A percentile compares a stretch with the other conserved stretches of the same genome.
phyloP scores from a whole-genome alignment of 2,113 vertebrate genomes.

The Lasiurus cinereus region DNA sequence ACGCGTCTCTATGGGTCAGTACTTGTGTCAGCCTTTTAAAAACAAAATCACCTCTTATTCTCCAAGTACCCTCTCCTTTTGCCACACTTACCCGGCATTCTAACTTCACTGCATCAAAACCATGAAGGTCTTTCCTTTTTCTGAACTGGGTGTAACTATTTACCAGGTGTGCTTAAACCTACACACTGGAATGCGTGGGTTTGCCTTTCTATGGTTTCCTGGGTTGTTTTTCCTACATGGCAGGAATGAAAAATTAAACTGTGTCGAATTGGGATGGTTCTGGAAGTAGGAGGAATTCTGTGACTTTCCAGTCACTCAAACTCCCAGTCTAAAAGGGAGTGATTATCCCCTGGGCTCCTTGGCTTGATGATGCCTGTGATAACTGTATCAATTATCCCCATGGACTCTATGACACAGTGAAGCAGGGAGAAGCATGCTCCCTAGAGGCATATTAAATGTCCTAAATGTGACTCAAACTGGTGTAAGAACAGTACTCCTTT shows the following conservation, averaged over 20 bases:
- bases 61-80: not conserved
- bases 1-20: not conserved
- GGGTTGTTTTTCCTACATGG: not conserved
- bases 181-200: not conserved
- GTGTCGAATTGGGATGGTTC: not conserved
- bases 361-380: not conserved
- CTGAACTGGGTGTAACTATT: not conserved
- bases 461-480: slow-evolving; percentile 42
- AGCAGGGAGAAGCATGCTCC: not conserved
- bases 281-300: slow-evolving; percentile 6
- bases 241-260: not conserved
- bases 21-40: not conserved
- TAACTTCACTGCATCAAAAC: not conserved
- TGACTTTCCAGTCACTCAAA: slow-evolving; percentile 20
- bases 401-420: not conserved
- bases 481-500: slow-evolving; percentile 10
- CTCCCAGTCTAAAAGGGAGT: not conserved
- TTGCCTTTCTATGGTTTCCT: not conserved
- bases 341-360: not conserved
- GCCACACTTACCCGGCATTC: not conserved
- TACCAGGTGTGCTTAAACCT: not conserved
- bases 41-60: not conserved
- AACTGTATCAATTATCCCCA: not conserved
- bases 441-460: not conserved
- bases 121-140: not conserved